Conservation (phyloP, 2,888 invertebrate genomes). For the Folsomia candida region DNA sequence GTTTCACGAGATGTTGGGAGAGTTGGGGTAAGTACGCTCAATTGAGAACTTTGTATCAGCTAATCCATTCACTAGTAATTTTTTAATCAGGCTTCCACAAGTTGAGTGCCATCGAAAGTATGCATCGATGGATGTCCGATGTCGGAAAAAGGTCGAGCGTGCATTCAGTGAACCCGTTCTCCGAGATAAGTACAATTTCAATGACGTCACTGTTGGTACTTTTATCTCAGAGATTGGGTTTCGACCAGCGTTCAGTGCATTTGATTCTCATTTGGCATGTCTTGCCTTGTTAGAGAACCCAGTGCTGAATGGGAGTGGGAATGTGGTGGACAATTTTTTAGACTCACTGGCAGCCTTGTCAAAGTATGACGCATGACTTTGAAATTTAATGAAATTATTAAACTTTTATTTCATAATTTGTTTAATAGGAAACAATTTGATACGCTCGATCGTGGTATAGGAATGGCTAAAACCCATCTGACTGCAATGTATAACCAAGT, state of each 20-base stretch:
- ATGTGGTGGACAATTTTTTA: constrained; percentile 68
- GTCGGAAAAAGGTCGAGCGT: constrained; percentile 71
- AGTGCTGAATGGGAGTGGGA: constrained; percentile 63
- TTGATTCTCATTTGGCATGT: constrained; percentile 78
- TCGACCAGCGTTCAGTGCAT: constrained; percentile 72
- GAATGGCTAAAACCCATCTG: constrained; percentile 68
- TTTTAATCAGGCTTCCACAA: constrained; percentile 67
- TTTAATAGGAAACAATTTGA: constrained; percentile 59
- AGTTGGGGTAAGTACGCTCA: constrained; percentile 70
- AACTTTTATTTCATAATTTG: neutral
- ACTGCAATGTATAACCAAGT: constrained; percentile 72
- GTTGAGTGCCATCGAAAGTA: constrained; percentile 82
- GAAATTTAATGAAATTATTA: constrained; percentile 4
- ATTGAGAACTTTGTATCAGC: neutral
- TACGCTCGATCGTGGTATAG: constrained; percentile 64
- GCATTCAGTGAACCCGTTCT: constrained; percentile 62
- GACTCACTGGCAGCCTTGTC: constrained; percentile 69
- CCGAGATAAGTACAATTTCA: constrained; percentile 66
- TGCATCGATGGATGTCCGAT: constrained; percentile 80
- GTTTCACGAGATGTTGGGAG: constrained; percentile 79
- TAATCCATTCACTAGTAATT: constrained; percentile 22
- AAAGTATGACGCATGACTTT: constrained; percentile 52
- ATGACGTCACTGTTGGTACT: constrained; percentile 70
- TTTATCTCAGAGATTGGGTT: constrained; percentile 81
- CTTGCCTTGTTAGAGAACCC: constrained; percentile 75